These are phyloP conservation scores for Tiliacea aurago DNA, from an alignment of 2,888 invertebrate species.

Conservation along the genomic window DNA sequence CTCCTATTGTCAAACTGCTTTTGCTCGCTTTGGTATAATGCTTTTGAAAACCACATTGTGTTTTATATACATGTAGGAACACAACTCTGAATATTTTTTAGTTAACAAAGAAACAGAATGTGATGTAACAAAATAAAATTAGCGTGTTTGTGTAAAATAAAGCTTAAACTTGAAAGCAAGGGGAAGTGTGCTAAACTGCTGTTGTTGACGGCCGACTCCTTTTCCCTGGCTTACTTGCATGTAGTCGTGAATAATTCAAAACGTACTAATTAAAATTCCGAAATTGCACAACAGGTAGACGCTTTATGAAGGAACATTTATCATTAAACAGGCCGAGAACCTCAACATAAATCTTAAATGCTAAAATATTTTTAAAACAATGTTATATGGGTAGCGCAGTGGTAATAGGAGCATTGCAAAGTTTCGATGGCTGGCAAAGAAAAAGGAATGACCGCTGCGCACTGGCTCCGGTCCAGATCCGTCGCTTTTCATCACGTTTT, in stretches of 20 bases:
- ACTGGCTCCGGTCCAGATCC: conserved; percentile 78
- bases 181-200: conserved; percentile 31
- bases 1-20: conserved; percentile 87
- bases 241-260: conserved; percentile 44
- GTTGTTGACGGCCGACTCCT: conserved; percentile 28
- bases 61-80: conserved; percentile 69
- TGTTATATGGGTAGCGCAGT: conserved; percentile 46
- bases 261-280: conserved; percentile 38
- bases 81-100: conserved; percentile 58
- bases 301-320: conserved; percentile 18
- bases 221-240: conserved; percentile 29
- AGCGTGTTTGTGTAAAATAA: conserved; percentile 49
- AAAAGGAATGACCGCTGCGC: conserved; percentile 70
- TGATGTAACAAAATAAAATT: conserved; percentile 44
- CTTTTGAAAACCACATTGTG: conserved; percentile 83
- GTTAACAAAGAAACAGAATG: conserved; percentile 50
- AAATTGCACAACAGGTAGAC: conserved; percentile 30
- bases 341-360: neutral
- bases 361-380: conserved; percentile 15
- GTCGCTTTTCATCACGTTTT: conserved; percentile 77
- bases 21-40: conserved; percentile 84
- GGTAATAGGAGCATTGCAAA: conserved; percentile 70
- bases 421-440: conserved; percentile 73
- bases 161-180: conserved; percentile 30
- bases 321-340: conserved; percentile 6